Evolutionary conservation across 1,140 invertebrate genomes (phyloP), one percentile per base, ranked within the genome.

Genomic region (Achatina immaculata): DNA sequence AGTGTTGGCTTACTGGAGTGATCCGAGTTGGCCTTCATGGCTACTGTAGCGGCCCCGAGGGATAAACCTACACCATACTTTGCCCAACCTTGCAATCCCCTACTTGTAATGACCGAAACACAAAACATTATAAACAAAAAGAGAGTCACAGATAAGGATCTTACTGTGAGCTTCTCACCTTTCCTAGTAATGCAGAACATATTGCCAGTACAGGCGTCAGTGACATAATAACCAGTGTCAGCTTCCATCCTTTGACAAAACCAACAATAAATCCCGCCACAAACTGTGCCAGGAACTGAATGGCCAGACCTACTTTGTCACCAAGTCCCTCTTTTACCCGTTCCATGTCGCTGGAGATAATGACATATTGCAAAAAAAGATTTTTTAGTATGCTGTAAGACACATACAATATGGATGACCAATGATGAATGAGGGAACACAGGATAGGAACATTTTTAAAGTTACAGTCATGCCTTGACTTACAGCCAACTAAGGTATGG

Each of bases 281-380:
- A 81, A 90, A 91, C 62, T 87, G 84, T 0, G 90, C 80, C 0
- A 87, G 69, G 72, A 86, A 89, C 77, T 91, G 90, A 34, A 96
- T 89, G 83, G 96, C 95, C 81, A 95, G 94, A 7, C 94, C 94
- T 14, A 97, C 92, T 89, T 98, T 98, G 89, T 97, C 96, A 0
- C 96, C 96, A 40, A 98, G 94, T 1, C 96, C 97, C 88, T 97
- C 96, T 88, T 96, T 94, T 82, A 98, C 92, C 90, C 96, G 95
- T 34, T 95, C 94, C 36, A 98, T 92, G 92, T 98, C 96, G 89
- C 96, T 97, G 62, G 51, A 11, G 45, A 69, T n/a, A n/a, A n/a
- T n/a, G n/a, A n/a, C n/a, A n/a, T n/a, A n/a, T n/a, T n/a, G n/a
- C n/a, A 9, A 81, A 14, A 77, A 2, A 68, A 31, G 11, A 58